Percentiles rank a stretch among this genome's conserved stretches.
Conservation (phyloP, 1,140 invertebrate genomes). For the Danaus melanippus region DNA sequence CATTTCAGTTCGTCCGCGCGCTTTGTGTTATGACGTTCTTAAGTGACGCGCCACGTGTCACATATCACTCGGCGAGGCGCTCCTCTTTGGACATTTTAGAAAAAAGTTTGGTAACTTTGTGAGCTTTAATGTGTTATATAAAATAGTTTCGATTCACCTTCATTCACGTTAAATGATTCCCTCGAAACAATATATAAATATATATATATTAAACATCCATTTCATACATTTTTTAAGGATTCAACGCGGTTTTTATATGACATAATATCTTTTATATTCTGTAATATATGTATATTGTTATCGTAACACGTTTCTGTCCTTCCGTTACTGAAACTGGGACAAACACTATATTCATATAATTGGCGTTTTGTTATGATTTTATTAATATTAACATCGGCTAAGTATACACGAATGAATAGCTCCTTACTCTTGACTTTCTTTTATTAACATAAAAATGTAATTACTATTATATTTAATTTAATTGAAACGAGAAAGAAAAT, state of each 20-base stretch:
- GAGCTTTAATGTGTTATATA: constrained; percentile 28
- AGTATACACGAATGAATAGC: too few species aligned
- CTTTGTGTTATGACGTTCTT: constrained; percentile 33
- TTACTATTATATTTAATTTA: too few species aligned
- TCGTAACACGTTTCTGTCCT: constrained; percentile 8
- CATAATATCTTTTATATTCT: not conserved
- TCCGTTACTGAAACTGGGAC: constrained; percentile 16
- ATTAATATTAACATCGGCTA: too few species aligned
- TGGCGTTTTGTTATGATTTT: not conserved
- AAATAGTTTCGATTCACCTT: constrained; percentile 11
- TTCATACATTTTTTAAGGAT: not conserved
- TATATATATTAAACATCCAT: not conserved
- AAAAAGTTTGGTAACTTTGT: constrained; percentile 39
- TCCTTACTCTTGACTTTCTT: too few species aligned
- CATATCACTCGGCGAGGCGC: constrained; percentile 62
- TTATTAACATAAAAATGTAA: too few species aligned
- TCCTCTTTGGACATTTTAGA: constrained; percentile 63
- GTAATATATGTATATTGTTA: not conserved
- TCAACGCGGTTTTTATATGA: not conserved
- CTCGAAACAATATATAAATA: too few species aligned
- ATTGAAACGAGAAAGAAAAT: too few species aligned
- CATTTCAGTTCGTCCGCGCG: constrained; percentile 31
- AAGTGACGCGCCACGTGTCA: constrained; percentile 50
- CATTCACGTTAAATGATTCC: not conserved
- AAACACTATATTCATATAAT: constrained; percentile 1